Percentiles rank a stretch among this genome's conserved stretches.
phyloP scores from a whole-genome alignment of 2,113 vertebrate genomes.

The Panthera tigris region DNA sequence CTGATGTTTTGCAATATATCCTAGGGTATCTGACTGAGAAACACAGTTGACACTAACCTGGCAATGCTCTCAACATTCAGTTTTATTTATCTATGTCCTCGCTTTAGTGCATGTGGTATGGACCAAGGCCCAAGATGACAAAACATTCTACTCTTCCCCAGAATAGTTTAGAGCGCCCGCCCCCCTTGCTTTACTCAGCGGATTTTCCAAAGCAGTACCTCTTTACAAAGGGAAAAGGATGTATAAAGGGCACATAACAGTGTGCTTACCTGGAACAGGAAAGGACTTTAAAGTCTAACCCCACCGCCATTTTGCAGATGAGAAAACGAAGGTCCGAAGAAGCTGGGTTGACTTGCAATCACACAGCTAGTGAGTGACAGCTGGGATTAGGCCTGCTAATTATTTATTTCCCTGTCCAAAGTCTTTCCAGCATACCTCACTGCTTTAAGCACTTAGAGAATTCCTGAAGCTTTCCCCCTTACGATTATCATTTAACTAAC shows the following conservation, averaged over 20 bases:
- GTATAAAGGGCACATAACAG: not conserved
- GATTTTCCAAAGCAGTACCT: not conserved
- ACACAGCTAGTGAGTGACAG: not conserved
- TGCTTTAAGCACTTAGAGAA: slow-evolving; percentile 14
- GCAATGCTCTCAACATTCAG: not conserved
- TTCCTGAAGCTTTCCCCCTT: slow-evolving; percentile 19
- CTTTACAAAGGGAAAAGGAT: not conserved
- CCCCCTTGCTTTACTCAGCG: not conserved
- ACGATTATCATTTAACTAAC: not conserved
- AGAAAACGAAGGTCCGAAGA: not conserved
- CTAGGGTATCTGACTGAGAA: not conserved
- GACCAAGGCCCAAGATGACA: not conserved
- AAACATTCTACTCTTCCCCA: not conserved
- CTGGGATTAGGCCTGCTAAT: not conserved
- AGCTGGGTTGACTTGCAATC: not conserved
- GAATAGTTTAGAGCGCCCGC: not conserved
- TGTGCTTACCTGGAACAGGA: not conserved
- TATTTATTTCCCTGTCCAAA: not conserved
- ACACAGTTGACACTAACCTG: not conserved
- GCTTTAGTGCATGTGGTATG: not conserved
- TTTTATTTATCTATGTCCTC: slow-evolving; percentile 2
- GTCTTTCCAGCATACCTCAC: not conserved
- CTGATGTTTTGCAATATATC: slow-evolving; percentile 23
- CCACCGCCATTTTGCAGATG: not conserved
- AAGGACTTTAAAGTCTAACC: not conserved